These are phyloP conservation scores for Pinna nobilis DNA, from an alignment of 1,140 invertebrate species.

Conservation along the genomic window DNA sequence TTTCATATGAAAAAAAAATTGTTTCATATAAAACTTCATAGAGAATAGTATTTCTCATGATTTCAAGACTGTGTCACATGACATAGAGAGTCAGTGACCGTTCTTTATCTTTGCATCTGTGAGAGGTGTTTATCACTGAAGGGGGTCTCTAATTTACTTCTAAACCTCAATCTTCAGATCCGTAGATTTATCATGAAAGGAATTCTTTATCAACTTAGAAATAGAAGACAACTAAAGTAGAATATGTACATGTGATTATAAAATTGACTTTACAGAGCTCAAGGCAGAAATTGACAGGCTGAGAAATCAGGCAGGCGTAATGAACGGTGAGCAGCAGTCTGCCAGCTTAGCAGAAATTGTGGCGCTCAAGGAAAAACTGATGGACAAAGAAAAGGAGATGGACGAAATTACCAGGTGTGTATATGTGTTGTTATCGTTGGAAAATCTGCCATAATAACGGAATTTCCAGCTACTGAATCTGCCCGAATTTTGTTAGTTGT, in stretches of 20 bases:
- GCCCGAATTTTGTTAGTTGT: too few species aligned
- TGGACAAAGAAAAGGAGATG: constrained; percentile 79
- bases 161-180: too few species aligned
- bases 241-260: neutral
- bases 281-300: constrained; percentile 83
- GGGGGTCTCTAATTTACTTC: too few species aligned
- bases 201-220: neutral
- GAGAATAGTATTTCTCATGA: too few species aligned
- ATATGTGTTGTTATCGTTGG: neutral
- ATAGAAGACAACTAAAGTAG: neutral
- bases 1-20: too few species aligned
- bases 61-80: too few species aligned
- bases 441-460: neutral
- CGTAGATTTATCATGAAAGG: too few species aligned
- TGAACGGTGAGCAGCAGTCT: constrained; percentile 72
- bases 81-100: too few species aligned
- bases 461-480: neutral
- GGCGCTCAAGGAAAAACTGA: constrained; percentile 59
- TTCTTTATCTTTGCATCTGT: too few species aligned
- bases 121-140: too few species aligned
- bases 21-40: too few species aligned
- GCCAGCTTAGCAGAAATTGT: constrained; percentile 60
- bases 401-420: constrained; percentile 77
- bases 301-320: constrained; percentile 78
- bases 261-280: constrained; percentile 75